These are phyloP conservation scores for Phrynosoma blainvillii DNA, from an alignment of 2,113 vertebrate species.

Conservation along the genomic window DNA sequence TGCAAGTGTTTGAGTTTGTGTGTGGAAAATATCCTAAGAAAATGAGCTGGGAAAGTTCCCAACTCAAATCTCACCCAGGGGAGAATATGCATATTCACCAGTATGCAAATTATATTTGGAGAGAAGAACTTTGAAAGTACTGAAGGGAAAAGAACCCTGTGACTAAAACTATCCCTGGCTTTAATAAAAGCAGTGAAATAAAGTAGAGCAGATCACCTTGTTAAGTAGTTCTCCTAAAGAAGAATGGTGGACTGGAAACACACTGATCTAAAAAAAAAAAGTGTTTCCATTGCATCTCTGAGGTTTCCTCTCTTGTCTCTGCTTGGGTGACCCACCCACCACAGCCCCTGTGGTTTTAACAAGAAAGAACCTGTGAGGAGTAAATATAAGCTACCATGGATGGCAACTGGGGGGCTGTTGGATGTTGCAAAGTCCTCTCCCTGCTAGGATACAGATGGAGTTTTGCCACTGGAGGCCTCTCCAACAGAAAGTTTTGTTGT, in stretches of 20 bases:
- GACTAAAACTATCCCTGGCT: background rate
- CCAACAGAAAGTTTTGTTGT: background rate
- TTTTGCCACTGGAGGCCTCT: background rate
- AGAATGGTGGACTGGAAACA: background rate
- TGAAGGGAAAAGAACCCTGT: background rate
- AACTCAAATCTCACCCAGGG: background rate
- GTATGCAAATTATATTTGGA: background rate
- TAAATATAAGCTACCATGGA: background rate
- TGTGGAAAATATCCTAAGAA: background rate
- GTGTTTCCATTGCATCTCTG: background rate
- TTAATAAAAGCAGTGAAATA: background rate
- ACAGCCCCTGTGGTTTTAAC: background rate
- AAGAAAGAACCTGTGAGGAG: background rate
- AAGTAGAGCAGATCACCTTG: background rate
- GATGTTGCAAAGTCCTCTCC: too few relatives aligned
- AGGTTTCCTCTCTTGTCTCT: background rate
- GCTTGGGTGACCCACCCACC: background rate
- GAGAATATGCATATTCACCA: background rate
- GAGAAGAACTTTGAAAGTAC: background rate
- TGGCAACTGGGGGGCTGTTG: background rate
- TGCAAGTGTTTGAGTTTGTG: background rate
- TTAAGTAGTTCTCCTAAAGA: background rate
- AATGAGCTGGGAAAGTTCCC: background rate
- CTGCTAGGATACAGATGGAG: too few relatives aligned
- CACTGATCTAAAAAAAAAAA: background rate